Conservation (phyloP, 2,888 invertebrate genomes). For the Sesia bembeciformis region DNA sequence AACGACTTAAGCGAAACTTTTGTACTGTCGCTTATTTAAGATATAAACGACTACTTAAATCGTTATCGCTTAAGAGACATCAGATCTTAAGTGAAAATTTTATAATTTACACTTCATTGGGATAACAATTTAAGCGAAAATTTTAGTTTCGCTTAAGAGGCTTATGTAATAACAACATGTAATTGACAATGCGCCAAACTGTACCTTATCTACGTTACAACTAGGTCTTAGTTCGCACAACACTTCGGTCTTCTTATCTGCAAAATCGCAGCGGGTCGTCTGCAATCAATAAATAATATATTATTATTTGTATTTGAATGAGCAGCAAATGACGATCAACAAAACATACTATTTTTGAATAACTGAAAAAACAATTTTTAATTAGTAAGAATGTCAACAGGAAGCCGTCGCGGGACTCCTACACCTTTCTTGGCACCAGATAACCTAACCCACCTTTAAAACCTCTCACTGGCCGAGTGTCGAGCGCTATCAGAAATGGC, state of each 20-base stretch:
- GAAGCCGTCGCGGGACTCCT: too few species aligned
- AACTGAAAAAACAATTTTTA: neutral
- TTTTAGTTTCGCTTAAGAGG: neutral
- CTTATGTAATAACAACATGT: neutral
- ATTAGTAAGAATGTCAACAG: neutral
- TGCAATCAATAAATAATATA: slow-evolving; percentile 19
- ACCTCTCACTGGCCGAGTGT: too few species aligned
- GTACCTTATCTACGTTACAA: slow-evolving; percentile 27
- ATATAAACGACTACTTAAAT: neutral
- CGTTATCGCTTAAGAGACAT: neutral
- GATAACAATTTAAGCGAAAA: neutral
- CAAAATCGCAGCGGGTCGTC: slow-evolving; percentile 36
- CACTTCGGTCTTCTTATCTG: slow-evolving; percentile 31
- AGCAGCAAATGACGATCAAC: neutral
- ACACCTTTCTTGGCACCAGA: too few species aligned
- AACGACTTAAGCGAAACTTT: neutral
- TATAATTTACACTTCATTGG: neutral
- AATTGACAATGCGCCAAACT: slow-evolving; percentile 56
- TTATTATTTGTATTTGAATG: slow-evolving; percentile 3
- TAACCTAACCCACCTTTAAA: too few species aligned
- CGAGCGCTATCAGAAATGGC: too few species aligned
- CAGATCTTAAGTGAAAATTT: neutral
- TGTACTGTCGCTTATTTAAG: neutral
- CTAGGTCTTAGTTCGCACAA: slow-evolving; percentile 40
- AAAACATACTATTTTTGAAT: neutral